Conservation (phyloP, 2,888 invertebrate species). For the Microctonus hyperodae region DNA sequence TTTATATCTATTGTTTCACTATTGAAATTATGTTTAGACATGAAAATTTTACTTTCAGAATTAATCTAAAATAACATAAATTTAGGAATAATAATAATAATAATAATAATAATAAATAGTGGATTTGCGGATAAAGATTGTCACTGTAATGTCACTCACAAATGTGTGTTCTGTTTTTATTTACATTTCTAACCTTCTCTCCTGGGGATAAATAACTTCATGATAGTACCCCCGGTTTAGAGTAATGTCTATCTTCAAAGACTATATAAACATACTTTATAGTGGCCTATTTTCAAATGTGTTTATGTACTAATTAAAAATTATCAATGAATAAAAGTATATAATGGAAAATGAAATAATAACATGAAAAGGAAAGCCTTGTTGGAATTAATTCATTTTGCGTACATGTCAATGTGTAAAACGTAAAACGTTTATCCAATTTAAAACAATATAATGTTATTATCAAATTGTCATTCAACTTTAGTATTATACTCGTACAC, state of each 20-base stretch:
- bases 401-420: too few relatives aligned
- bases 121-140: neutral
- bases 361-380: too few relatives aligned
- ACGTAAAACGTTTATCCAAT: neutral
- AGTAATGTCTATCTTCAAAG: neutral
- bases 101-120: neutral
- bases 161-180: too few relatives aligned
- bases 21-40: conserved; percentile 38
- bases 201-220: neutral
- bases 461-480: neutral
- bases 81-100: neutral
- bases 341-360: neutral
- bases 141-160: neutral
- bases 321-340: too few relatives aligned
- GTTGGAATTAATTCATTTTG: too few relatives aligned
- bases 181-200: conserved; percentile 12
- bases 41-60: conserved; percentile 39
- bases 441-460: neutral
- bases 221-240: neutral
- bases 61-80: conserved; percentile 39
- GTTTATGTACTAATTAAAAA: too few relatives aligned
- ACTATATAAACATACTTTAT: too few relatives aligned
- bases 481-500: neutral
- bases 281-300: too few relatives aligned
- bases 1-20: conserved; percentile 46